Conservation (phyloP, 2,113 vertebrate genomes). For the Cynocephalus volans region DNA sequence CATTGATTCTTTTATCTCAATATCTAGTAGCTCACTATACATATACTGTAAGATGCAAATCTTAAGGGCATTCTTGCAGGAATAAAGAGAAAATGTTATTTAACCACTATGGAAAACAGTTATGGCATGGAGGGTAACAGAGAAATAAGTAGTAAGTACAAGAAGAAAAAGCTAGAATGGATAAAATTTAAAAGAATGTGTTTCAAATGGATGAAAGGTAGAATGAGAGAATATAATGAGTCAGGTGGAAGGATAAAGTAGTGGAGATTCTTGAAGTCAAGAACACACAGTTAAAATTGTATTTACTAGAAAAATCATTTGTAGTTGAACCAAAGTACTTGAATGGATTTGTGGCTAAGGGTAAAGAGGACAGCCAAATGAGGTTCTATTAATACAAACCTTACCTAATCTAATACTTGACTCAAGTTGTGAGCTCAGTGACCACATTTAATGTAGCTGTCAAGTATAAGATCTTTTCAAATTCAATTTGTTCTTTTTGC, state of each 20-base stretch:
- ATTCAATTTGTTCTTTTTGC: not conserved
- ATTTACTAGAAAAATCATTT: slow-evolving; percentile 58
- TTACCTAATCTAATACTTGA: slow-evolving; percentile 66
- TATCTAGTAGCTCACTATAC: not conserved
- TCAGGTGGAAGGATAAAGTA: not conserved
- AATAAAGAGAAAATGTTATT: not conserved
- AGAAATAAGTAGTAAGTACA: not conserved
- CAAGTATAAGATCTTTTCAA: slow-evolving; percentile 48
- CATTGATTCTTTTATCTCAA: not conserved
- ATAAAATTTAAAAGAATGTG: not conserved
- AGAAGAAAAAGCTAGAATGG: not conserved
- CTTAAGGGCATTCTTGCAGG: not conserved
- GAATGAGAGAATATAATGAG: not conserved
- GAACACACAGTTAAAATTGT: slow-evolving; percentile 16
- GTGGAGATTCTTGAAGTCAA: slow-evolving; percentile 51
- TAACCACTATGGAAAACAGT: not conserved
- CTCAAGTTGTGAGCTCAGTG: slow-evolving; percentile 54
- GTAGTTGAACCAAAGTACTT: slow-evolving; percentile 43
- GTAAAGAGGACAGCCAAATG: not conserved
- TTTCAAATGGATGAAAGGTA: not conserved
- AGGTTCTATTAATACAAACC: slow-evolving; percentile 65
- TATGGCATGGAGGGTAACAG: not conserved
- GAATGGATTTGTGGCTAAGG: slow-evolving; percentile 47
- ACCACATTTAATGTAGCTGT: slow-evolving; percentile 16
- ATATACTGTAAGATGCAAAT: not conserved